Percentiles rank a stretch among this genome's conserved stretches.
Evolutionary conservation across 1,140 invertebrate genomes (phyloP).

Genomic region (Globodera ellingtonae): DNA sequence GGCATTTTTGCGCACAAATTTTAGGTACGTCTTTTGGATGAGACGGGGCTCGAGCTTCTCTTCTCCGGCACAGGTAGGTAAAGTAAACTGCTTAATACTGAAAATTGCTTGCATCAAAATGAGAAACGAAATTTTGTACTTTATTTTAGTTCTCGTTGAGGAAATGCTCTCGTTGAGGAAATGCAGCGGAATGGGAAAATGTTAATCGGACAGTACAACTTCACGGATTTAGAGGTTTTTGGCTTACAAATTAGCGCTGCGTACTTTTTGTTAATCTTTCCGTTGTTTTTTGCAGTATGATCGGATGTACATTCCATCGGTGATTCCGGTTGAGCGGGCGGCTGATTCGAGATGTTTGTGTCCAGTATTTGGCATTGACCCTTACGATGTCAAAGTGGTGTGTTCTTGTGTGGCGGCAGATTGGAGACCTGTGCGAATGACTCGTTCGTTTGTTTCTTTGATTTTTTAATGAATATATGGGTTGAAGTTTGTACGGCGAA

Average conservation of each 20-base stretch:
- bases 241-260: neutral
- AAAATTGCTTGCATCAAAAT: neutral
- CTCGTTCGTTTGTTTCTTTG: slow-evolving; percentile 36
- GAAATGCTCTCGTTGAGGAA: slow-evolving; percentile 46
- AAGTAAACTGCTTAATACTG: neutral
- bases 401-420: slow-evolving; percentile 64
- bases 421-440: slow-evolving; percentile 50
- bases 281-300: slow-evolving; percentile 45
- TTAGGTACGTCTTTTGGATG: slow-evolving; percentile 60
- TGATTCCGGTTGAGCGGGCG: slow-evolving; percentile 60
- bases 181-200: slow-evolving; percentile 47
- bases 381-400: slow-evolving; percentile 56
- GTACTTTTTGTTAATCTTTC: slow-evolving; percentile 2
- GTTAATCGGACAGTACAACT: slow-evolving; percentile 60
- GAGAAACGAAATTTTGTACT: neutral
- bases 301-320: slow-evolving; percentile 58
- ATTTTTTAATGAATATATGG: neutral
- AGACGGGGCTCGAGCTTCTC: slow-evolving; percentile 50
- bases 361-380: slow-evolving; percentile 51
- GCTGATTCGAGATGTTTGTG: slow-evolving; percentile 61
- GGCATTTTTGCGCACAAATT: slow-evolving; percentile 1
- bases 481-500: no score
- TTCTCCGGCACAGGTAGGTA: slow-evolving; percentile 13
- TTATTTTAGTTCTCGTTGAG: slow-evolving; percentile 39
- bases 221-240: slow-evolving; percentile 57